Evolutionary conservation across 2,888 invertebrate species (phyloP).

Genomic region (Troides helena): DNA sequence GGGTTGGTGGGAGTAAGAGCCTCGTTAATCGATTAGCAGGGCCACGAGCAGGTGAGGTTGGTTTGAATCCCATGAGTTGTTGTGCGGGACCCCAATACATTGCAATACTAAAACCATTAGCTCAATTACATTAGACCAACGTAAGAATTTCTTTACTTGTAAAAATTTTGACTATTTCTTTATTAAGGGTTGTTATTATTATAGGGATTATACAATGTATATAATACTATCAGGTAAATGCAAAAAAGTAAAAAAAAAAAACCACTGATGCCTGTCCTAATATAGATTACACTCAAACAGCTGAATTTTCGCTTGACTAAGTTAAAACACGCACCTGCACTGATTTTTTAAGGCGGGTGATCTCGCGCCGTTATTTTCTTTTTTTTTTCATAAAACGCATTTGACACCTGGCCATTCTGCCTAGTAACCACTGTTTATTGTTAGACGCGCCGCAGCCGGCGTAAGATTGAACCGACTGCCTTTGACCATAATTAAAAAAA

Average conservation of each 20-base stretch:
- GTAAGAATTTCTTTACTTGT: too few species aligned
- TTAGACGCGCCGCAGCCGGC: conserved; percentile 50
- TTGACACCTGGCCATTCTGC: conserved; percentile 69
- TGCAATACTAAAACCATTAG: too few species aligned
- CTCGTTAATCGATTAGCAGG: too few species aligned
- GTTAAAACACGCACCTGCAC: conserved; percentile 64
- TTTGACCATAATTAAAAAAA: conserved; percentile 50
- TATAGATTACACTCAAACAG: conserved; percentile 56
- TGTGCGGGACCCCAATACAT: too few species aligned
- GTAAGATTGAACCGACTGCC: conserved; percentile 42
- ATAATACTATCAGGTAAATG: background rate
- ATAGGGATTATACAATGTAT: background rate
- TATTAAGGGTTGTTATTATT: background rate
- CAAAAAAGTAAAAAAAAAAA: conserved; percentile 13
- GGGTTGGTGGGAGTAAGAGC: too few species aligned
- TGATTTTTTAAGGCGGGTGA: conserved; percentile 68
- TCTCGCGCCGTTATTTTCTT: conserved; percentile 47
- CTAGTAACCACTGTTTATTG: conserved; percentile 53
- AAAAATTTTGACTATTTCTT: background rate
- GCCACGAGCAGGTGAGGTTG: too few species aligned
- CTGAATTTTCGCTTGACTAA: conserved; percentile 71
- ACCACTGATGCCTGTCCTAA: conserved; percentile 47
- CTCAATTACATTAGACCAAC: too few species aligned
- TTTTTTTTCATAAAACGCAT: conserved; percentile 57
- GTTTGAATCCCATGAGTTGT: too few species aligned